phyloP scores from a whole-genome alignment of 1,140 invertebrate genomes.

The Doryteuthis pealeii region DNA sequence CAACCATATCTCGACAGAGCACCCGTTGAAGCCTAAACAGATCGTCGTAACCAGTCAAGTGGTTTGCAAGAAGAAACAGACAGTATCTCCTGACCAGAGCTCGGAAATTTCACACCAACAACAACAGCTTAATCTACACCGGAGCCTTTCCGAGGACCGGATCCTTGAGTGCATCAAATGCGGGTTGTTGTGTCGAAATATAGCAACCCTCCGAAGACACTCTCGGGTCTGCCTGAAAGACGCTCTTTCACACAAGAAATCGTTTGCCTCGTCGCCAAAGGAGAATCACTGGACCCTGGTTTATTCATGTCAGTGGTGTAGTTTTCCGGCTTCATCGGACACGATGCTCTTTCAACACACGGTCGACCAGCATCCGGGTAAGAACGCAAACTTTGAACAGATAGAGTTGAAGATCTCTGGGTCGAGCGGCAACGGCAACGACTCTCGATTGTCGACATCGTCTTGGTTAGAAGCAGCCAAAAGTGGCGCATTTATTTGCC shows the following conservation, averaged over 20 bases:
- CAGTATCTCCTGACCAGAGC: background rate
- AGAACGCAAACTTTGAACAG: background rate
- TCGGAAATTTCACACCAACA: background rate
- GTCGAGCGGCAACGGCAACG: background rate
- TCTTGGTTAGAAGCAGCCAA: background rate
- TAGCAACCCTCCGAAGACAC: background rate
- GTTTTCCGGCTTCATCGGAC: background rate
- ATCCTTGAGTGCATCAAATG: slow-evolving; percentile 5
- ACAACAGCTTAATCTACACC: background rate
- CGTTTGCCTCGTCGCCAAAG: background rate
- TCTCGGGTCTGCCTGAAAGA: background rate
- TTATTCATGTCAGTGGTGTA: slow-evolving; percentile 3
- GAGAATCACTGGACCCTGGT: background rate
- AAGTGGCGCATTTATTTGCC: background rate
- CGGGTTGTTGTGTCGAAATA: background rate
- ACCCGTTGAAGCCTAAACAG: slow-evolving; percentile 46
- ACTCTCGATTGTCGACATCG: background rate
- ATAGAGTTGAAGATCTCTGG: background rate
- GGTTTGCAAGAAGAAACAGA: slow-evolving; percentile 35
- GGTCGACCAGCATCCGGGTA: slow-evolving; percentile 3
- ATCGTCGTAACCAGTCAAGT: slow-evolving; percentile 44
- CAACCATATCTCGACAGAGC: slow-evolving; percentile 35
- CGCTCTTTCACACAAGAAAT: background rate
- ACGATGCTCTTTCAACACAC: slow-evolving; percentile 1
- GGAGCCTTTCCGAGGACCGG: background rate